Evolutionary conservation across 2,888 invertebrate genomes (phyloP), one percentile per base, ranked within the genome.

Genomic region (Dicyrtomina minuta): DNA sequence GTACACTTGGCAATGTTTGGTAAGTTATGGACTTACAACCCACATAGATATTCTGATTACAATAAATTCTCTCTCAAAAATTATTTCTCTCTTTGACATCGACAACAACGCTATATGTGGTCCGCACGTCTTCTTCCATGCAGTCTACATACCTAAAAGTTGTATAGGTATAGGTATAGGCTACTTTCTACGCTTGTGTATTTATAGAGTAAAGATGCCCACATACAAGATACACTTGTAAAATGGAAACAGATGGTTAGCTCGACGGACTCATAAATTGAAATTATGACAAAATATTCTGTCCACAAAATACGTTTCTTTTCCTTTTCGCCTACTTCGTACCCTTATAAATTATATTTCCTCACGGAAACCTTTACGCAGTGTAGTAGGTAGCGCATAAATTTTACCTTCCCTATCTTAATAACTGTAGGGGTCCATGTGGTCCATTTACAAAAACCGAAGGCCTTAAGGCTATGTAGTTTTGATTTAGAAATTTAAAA

Each of bases 171-270:
- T n/a, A n/a, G n/a, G n/a, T n/a, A n/a, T n/a, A n/a, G n/a, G n/a
- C n/a, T n/a, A n/a, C n/a, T n/a, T n/a, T n/a, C n/a, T n/a, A n/a
- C n/a, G n/a, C n/a, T n/a, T n/a, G n/a, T n/a, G n/a, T n/a, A n/a
- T n/a, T n/a, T n/a, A n/a, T n/a, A n/a, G n/a, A n/a, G n/a, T n/a
- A n/a, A n/a, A n/a, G n/a, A n/a, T n/a, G n/a, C n/a, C n/a, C n/a
- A n/a, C n/a, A n/a, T n/a, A n/a, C 33, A 33, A 33, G 33, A 33
- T 33, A 33, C 8, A 8, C 33, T 33, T 33, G 17, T 17, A 8
- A 51, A 51, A 51, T 51, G 51, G 17, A 51, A 51, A 51, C 51
- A 51, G 20, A 51, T 51, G 51, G 51, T 20, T 20, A 51, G 10
- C 20, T 22, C 51, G 10, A 17, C 10, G n/a, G 51, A 51, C n/a